These are phyloP conservation scores for Paralichthys olivaceus DNA, from an alignment of 2,113 vertebrate genomes.

Conservation along the genomic window DNA sequence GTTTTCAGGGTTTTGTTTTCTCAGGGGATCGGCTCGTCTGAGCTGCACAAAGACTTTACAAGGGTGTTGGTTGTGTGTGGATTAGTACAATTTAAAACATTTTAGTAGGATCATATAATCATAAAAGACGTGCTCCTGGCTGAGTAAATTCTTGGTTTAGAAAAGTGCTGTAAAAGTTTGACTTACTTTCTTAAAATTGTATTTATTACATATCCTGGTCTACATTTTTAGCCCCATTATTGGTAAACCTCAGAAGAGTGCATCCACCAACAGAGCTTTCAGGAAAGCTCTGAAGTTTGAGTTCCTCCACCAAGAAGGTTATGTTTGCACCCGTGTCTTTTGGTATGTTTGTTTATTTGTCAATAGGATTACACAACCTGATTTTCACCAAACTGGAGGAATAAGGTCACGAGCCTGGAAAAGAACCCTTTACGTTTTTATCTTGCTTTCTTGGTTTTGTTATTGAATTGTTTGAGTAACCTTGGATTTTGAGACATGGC, in stretches of 20 bases:
- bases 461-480: background rate
- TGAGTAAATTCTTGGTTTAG: background rate
- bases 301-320: background rate
- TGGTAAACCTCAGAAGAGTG: too few species aligned
- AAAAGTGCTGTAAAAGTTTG: background rate
- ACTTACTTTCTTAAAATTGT: background rate
- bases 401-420: background rate
- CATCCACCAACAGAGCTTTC: background rate
- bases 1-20: slow-evolving; percentile 51
- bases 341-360: background rate
- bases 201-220: background rate
- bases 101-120: background rate
- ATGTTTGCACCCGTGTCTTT: background rate
- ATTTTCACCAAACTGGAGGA: background rate
- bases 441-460: background rate
- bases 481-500: slow-evolving; percentile 5
- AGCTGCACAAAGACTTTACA: slow-evolving; percentile 31
- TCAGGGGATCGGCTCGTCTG: slow-evolving; percentile 24
- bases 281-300: background rate
- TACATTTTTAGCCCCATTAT: background rate
- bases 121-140: background rate
- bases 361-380: background rate
- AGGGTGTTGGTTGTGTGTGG: background rate
- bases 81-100: background rate
- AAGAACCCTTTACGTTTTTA: background rate